phyloP scores from a whole-genome alignment of 2,113 vertebrate species.

The Amblyopsis rosae region DNA sequence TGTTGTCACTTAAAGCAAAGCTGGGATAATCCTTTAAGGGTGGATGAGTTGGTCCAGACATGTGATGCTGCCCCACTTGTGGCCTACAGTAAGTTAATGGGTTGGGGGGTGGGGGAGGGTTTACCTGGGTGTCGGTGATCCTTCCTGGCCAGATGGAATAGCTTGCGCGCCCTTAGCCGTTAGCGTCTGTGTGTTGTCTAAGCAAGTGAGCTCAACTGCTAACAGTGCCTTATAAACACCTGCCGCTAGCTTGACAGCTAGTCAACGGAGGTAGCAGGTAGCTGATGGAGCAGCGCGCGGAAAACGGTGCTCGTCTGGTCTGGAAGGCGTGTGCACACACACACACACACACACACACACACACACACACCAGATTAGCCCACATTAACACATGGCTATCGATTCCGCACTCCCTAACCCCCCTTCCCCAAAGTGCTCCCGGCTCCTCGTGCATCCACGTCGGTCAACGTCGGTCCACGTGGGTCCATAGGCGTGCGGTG shows the following conservation, averaged over 20 bases:
- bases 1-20: constrained; percentile 73
- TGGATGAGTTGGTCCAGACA: constrained; percentile 73
- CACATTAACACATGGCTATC: constrained; percentile 26
- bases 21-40: constrained; percentile 76
- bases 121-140: constrained; percentile 4
- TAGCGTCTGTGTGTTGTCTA: neutral
- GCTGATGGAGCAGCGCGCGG: too few relatives aligned
- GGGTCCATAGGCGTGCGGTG: neutral
- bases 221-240: neutral
- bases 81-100: constrained; percentile 39
- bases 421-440: neutral
- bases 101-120: constrained; percentile 27
- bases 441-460: neutral
- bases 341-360: neutral
- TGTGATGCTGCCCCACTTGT: constrained; percentile 72
- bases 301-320: constrained; percentile 1
- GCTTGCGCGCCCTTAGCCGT: constrained; percentile 42
- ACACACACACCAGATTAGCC: constrained; percentile 63
- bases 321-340: constrained; percentile 30
- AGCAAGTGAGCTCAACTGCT: constrained; percentile 16
- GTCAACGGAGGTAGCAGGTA: too few relatives aligned
- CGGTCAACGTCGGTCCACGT: neutral
- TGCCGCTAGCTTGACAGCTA: too few relatives aligned
- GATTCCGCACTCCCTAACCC: constrained; percentile 23
- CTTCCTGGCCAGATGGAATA: constrained; percentile 67